Conservation (phyloP, 2,113 vertebrate genomes). For the Okapia johnstoni region DNA sequence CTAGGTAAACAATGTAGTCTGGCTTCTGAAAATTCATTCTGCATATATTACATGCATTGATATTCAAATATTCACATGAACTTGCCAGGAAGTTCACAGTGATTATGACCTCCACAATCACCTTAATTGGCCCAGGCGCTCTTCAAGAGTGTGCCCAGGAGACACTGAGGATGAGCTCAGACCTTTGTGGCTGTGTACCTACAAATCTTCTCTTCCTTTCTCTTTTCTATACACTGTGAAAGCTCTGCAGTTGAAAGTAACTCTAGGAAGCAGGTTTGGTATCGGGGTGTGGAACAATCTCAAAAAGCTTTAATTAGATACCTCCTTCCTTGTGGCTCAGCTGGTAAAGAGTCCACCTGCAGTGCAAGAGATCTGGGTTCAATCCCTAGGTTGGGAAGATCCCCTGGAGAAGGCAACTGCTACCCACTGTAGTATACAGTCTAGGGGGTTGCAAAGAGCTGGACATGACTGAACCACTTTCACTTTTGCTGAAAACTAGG, state of each 20-base stretch:
- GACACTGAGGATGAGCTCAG: not conserved
- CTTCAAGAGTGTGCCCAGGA: not conserved
- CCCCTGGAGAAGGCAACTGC: not conserved
- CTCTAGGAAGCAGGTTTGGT: not conserved
- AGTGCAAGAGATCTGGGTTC: not conserved
- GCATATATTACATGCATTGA: constrained; percentile 64
- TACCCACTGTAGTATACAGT: not conserved
- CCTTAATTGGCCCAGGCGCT: constrained; percentile 55
- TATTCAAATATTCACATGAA: constrained; percentile 69
- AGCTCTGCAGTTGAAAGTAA: not conserved
- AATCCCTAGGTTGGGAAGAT: not conserved
- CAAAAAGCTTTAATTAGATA: not conserved
- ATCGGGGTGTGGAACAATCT: not conserved
- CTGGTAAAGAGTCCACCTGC: not conserved
- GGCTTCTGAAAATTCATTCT: constrained; percentile 56
- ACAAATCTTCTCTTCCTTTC: not conserved
- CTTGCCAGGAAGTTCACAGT: constrained; percentile 44
- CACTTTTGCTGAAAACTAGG: not conserved
- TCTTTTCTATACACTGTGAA: not conserved
- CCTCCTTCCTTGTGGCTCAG: not conserved
- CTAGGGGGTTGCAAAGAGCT: not conserved
- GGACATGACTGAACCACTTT: not conserved
- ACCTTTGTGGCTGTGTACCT: constrained; percentile 10
- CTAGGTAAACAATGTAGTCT: constrained; percentile 47
- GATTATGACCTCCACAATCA: constrained; percentile 66